Evolutionary conservation across 2,797 vertebrate genomes (phyloP).

Genomic region (Denticeps clupeoides): DNA sequence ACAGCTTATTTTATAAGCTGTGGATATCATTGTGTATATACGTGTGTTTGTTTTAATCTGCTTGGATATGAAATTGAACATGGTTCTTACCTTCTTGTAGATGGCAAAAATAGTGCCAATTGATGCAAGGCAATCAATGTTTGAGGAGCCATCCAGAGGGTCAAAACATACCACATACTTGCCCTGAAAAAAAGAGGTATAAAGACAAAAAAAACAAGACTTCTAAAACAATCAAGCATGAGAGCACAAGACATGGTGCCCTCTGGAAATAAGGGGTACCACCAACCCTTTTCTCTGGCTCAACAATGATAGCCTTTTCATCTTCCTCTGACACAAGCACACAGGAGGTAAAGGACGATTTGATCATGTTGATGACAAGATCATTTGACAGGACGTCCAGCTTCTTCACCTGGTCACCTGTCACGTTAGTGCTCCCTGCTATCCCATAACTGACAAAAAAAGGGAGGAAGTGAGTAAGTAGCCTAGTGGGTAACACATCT

Average conservation of each 20-base stretch:
- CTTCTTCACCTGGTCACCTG: slow-evolving; percentile 94
- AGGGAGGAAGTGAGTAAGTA: not conserved
- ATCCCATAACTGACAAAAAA: slow-evolving; percentile 87
- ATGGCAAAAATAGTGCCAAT: slow-evolving; percentile 95
- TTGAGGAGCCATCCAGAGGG: slow-evolving; percentile 92
- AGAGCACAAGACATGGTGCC: too few relatives aligned
- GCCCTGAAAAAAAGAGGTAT: slow-evolving; percentile 53
- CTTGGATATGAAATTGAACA: too few relatives aligned
- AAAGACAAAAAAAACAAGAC: too few relatives aligned
- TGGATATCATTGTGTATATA: too few relatives aligned
- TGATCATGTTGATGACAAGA: slow-evolving; percentile 89
- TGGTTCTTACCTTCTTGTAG: slow-evolving; percentile 74
- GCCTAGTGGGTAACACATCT: too few relatives aligned
- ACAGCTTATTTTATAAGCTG: too few relatives aligned
- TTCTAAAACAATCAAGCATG: too few relatives aligned
- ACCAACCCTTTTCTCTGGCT: slow-evolving; percentile 72
- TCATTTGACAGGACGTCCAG: slow-evolving; percentile 91
- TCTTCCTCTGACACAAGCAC: slow-evolving; percentile 90
- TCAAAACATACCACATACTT: slow-evolving; percentile 97
- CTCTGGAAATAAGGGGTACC: not conserved
- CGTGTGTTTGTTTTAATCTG: too few relatives aligned
- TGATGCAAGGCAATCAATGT: slow-evolving; percentile 93
- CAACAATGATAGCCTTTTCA: slow-evolving; percentile 78
- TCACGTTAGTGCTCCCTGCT: slow-evolving; percentile 87
- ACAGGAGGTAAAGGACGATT: slow-evolving; percentile 83